A percentile compares a stretch with the other conserved stretches of the same genome.
phyloP scores from a whole-genome alignment of 2,888 invertebrate genomes.

The Ophion slaviceki region DNA sequence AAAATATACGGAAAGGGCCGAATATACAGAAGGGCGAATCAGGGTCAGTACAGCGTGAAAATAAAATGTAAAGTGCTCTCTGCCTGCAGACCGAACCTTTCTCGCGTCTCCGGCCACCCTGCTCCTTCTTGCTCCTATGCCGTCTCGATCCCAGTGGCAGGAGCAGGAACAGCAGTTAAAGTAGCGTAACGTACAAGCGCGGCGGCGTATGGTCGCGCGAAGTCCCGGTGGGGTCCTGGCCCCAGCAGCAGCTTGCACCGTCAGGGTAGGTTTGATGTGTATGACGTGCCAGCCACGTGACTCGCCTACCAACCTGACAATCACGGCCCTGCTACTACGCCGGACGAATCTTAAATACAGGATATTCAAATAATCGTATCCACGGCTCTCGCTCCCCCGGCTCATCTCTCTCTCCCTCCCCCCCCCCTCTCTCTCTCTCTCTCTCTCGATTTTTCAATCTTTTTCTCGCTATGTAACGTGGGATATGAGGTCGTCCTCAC shows the following conservation, averaged over 20 bases:
- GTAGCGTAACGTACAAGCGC: conserved; percentile 48
- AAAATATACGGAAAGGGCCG: background rate
- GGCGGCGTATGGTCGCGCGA: conserved; percentile 21
- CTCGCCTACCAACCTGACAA: conserved; percentile 81
- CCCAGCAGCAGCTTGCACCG: conserved; percentile 65
- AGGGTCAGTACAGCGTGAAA: conserved; percentile 82
- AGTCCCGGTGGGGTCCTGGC: conserved; percentile 63
- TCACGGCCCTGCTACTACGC: conserved; percentile 81
- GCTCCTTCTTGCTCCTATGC: conserved; percentile 24
- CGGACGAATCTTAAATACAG: conserved; percentile 81
- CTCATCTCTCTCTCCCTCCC: conserved; percentile 33
- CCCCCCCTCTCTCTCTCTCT: conserved; percentile 17
- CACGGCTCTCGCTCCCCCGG: conserved; percentile 40
- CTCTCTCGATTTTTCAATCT: conserved; percentile 42
- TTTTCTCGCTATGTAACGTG: conserved; percentile 18
- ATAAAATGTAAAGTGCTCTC: conserved; percentile 81
- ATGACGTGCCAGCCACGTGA: conserved; percentile 83
- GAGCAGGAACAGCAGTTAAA: conserved; percentile 41
- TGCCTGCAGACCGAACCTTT: conserved; percentile 65
- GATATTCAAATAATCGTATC: conserved; percentile 81
- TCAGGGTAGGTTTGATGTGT: conserved; percentile 81
- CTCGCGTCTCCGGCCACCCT: background rate
- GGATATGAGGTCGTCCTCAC: conserved; percentile 11
- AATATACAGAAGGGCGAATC: background rate
- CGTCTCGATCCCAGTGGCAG: conserved; percentile 20